Conservation (phyloP, 2,888 invertebrate genomes). For the Xanthorhoe designata region DNA sequence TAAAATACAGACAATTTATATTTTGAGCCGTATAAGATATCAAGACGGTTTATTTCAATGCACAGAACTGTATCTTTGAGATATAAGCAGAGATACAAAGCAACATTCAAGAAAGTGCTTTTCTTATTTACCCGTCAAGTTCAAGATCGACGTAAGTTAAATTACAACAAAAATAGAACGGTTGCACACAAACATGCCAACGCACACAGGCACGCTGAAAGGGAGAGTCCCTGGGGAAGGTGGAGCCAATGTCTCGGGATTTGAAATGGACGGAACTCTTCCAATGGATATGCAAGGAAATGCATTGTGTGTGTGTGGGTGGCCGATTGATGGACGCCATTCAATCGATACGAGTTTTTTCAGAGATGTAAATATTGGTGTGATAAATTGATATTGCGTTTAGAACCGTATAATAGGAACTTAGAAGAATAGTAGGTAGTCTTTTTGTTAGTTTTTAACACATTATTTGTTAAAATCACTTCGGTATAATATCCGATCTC, state of each 20-base stretch:
- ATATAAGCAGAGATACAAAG: conserved; percentile 4
- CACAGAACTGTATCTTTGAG: too few species aligned
- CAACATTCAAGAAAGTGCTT: conserved; percentile 6
- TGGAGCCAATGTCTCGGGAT: conserved; percentile 80
- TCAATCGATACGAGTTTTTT: conserved; percentile 56
- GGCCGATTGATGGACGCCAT: conserved; percentile 59
- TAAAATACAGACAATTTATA: too few species aligned
- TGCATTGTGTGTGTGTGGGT: conserved; percentile 72
- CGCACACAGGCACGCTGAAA: conserved; percentile 64
- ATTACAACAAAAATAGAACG: conserved; percentile 69
- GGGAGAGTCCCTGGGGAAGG: conserved; percentile 84
- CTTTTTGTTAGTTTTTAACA: not conserved
- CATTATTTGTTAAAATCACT: not conserved
- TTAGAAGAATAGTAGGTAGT: not conserved
- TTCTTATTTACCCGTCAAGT: conserved; percentile 55
- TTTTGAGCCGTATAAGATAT: too few species aligned
- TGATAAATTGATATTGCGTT: conserved; percentile 26
- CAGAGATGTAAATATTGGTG: conserved; percentile 38
- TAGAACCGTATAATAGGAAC: not conserved
- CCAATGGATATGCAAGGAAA: conserved; percentile 81
- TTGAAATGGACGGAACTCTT: conserved; percentile 77
- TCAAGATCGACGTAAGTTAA: conserved; percentile 64
- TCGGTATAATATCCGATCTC: not conserved
- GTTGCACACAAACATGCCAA: conserved; percentile 52
- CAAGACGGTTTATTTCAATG: too few species aligned